Conservation (phyloP, 2,113 vertebrate genomes). For the Callocephalon fimbriatum region DNA sequence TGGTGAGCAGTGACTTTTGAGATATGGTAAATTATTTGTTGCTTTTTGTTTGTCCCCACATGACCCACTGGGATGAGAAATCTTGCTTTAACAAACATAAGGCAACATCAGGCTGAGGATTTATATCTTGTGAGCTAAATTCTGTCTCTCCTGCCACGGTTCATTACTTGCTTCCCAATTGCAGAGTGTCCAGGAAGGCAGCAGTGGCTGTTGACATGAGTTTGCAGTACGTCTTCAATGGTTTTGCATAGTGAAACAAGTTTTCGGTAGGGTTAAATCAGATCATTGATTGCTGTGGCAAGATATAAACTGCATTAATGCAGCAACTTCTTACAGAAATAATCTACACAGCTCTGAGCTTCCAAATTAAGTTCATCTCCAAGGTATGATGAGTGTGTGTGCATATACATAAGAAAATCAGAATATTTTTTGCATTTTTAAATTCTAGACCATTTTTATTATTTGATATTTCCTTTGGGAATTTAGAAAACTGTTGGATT, state of each 20-base stretch:
- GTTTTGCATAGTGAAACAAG: neutral
- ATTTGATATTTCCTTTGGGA: neutral
- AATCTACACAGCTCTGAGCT: neutral
- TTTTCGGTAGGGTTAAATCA: neutral
- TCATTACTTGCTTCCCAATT: neutral
- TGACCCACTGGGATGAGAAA: neutral
- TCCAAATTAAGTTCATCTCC: neutral
- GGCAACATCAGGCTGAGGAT: neutral
- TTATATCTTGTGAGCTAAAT: neutral
- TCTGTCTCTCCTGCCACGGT: fast-evolving
- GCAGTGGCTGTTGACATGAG: neutral
- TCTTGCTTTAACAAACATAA: neutral
- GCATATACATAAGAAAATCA: neutral
- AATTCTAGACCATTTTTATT: neutral
- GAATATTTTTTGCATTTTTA: neutral
- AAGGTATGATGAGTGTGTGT: neutral
- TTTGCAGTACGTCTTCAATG: neutral
- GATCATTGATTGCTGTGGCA: neutral
- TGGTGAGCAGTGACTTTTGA: neutral
- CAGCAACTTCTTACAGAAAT: neutral
- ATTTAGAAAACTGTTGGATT: neutral
- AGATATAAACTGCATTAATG: neutral
- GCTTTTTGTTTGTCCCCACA: neutral
- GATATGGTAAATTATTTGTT: neutral
- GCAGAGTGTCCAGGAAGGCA: neutral